A percentile compares a stretch with the other conserved stretches of the same genome.
Evolutionary conservation across 2,888 invertebrate species (phyloP).

Genomic region (Helleia helle): DNA sequence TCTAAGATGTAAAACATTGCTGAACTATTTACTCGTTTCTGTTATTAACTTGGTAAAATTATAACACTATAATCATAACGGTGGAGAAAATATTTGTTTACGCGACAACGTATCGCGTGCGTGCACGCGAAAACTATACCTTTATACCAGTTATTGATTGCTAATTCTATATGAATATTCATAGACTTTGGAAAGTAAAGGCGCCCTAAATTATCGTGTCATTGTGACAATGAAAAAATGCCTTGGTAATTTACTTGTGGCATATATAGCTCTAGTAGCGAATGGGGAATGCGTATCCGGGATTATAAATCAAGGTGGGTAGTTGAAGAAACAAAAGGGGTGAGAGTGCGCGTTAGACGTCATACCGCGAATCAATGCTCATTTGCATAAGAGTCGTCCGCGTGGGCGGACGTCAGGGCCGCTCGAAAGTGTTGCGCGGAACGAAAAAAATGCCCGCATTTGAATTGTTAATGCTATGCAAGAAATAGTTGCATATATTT

Average conservation of each 20-base stretch:
- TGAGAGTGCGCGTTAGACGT: constrained; percentile 66
- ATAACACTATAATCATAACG: constrained; percentile 43
- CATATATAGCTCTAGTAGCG: constrained; percentile 42
- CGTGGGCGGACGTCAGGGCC: constrained; percentile 60
- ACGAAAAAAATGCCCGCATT: constrained; percentile 59
- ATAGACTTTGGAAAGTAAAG: constrained; percentile 63
- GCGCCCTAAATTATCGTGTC: constrained; percentile 71
- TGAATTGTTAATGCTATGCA: constrained; percentile 64
- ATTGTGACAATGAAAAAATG: constrained; percentile 66
- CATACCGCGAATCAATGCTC: constrained; percentile 63
- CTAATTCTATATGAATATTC: constrained; percentile 72
- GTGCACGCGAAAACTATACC: constrained; percentile 70
- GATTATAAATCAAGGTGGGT: constrained; percentile 69
- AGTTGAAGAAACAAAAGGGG: constrained; percentile 65
- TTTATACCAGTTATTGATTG: constrained; percentile 69
- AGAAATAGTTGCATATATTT: constrained; percentile 64
- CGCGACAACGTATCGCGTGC: constrained; percentile 69
- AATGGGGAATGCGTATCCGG: constrained; percentile 60
- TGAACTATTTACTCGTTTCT: not conserved
- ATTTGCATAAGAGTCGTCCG: constrained; percentile 64
- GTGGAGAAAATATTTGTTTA: constrained; percentile 68
- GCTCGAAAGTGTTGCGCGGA: constrained; percentile 64
- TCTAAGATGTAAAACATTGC: no score
- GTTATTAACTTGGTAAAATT: not conserved
- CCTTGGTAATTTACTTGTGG: constrained; percentile 47